Evolutionary conservation across 2,888 invertebrate species (phyloP).

Genomic region (Brachylomia viminalis): DNA sequence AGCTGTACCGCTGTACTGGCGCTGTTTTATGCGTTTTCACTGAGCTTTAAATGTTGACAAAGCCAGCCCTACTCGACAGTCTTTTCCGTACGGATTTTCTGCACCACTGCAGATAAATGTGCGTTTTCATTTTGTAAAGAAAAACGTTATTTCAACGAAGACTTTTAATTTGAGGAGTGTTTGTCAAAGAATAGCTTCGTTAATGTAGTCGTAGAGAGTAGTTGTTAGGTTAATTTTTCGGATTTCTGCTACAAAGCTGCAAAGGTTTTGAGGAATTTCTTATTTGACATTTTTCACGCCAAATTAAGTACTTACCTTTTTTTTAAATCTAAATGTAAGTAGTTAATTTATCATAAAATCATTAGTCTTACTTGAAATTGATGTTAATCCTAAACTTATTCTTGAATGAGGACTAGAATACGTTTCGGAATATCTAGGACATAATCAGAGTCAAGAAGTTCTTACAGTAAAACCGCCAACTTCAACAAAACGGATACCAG

Average conservation of each 20-base stretch:
- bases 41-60: conserved; percentile 71
- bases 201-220: conserved; percentile 26
- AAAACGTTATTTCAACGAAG: conserved; percentile 43
- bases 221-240: conserved; percentile 42
- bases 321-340: too few relatives aligned
- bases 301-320: too few relatives aligned
- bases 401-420: background rate
- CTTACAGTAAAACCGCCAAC: background rate
- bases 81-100: conserved; percentile 66
- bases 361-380: background rate
- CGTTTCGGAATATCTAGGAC: background rate
- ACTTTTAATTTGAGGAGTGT: conserved; percentile 57
- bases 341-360: background rate
- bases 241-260: background rate
- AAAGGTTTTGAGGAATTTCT: background rate
- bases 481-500: conserved; percentile 16
- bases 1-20: conserved; percentile 53
- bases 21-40: conserved; percentile 69
- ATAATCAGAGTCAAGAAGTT: background rate
- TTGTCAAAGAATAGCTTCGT: conserved; percentile 33
- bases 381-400: background rate
- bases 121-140: conserved; percentile 51
- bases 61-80: conserved; percentile 61
- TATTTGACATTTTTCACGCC: background rate
- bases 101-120: conserved; percentile 65